Conservation (phyloP, 2,113 vertebrate species). For the Rafetus swinhoei region DNA sequence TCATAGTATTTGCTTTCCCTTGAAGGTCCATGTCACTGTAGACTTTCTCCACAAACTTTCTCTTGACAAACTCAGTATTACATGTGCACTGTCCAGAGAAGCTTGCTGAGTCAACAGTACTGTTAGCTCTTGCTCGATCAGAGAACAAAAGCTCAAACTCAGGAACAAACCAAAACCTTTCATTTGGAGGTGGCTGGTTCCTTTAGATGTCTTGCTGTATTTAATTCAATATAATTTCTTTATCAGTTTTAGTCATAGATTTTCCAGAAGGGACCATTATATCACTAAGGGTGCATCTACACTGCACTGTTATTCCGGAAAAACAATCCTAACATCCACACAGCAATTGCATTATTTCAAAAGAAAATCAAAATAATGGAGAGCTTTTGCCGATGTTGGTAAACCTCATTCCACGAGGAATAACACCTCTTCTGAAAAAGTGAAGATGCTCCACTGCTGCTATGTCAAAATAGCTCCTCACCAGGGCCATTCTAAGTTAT, state of each 20-base stretch:
- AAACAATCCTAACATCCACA: too few relatives aligned
- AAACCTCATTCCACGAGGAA: too few relatives aligned
- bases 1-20: not conserved
- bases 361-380: too few relatives aligned
- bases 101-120: not conserved
- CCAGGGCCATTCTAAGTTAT: too few relatives aligned
- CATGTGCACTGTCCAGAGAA: not conserved
- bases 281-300: too few relatives aligned
- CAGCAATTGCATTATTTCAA: too few relatives aligned
- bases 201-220: not conserved
- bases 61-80: too few relatives aligned
- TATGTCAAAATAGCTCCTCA: too few relatives aligned
- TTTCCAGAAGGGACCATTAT: not conserved
- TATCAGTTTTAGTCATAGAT: not conserved
- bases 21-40: not conserved
- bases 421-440: too few relatives aligned
- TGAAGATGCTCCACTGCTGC: too few relatives aligned
- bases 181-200: not conserved
- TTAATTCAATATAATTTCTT: not conserved
- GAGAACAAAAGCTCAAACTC: not conserved
- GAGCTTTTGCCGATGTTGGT: too few relatives aligned
- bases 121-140: not conserved
- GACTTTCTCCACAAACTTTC: not conserved
- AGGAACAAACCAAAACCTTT: not conserved
- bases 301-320: too few relatives aligned